Evolutionary conservation across 2,888 invertebrate species (phyloP).

Genomic region (Calameuta filiformis): DNA sequence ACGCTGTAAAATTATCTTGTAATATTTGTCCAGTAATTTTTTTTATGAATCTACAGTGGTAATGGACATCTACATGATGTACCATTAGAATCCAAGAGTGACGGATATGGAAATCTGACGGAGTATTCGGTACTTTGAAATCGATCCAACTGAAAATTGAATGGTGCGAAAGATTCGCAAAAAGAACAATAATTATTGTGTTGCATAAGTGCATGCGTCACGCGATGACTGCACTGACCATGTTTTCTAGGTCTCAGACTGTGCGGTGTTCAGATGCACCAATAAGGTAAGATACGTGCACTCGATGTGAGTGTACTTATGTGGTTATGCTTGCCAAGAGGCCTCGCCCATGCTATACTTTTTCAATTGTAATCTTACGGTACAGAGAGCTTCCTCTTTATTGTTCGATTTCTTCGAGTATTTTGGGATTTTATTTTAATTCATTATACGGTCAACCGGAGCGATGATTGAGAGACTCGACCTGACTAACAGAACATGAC

Average conservation of each 20-base stretch:
- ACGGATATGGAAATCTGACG: not conserved
- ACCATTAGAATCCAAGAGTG: not conserved
- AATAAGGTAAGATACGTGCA: constrained; percentile 56
- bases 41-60: not conserved
- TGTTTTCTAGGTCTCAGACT: constrained; percentile 27
- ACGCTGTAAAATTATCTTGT: not conserved
- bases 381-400: not conserved
- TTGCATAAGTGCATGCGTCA: constrained; percentile 44
- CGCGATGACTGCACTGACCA: constrained; percentile 30
- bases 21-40: not conserved
- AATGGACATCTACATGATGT: not conserved
- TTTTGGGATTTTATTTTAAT: not conserved
- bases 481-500: not conserved
- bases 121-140: not conserved
- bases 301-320: constrained; percentile 44
- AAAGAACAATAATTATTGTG: constrained; percentile 33
- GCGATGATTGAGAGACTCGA: not conserved
- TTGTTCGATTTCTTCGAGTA: not conserved
- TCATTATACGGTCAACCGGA: not conserved
- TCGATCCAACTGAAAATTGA: not conserved
- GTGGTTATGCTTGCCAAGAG: constrained; percentile 24
- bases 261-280: constrained; percentile 35
- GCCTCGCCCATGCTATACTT: constrained; percentile 15
- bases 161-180: not conserved
- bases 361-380: not conserved